Evolutionary conservation across 2,797 vertebrate genomes (phyloP).

Genomic region (Scomberomorus guttatus): DNA sequence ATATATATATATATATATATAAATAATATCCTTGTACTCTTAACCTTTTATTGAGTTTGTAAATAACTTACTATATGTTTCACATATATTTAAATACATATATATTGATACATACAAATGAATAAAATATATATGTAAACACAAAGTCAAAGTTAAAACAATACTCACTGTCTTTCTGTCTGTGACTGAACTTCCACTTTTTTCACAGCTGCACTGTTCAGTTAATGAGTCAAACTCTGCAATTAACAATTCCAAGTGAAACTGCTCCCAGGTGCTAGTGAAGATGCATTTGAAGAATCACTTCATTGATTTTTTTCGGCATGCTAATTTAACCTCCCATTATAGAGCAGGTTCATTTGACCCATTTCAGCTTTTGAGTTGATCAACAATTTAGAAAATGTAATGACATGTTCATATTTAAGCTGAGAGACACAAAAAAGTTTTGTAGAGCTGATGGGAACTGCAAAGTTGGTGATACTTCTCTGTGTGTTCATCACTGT

Average conservation of each 20-base stretch:
- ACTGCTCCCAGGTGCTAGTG: constrained; percentile 16
- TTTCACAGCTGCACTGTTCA: constrained; percentile 23
- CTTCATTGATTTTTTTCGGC: background rate
- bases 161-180: background rate
- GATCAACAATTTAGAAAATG: background rate
- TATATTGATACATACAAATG: background rate
- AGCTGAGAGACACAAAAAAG: background rate
- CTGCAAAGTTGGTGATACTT: too few species aligned
- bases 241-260: constrained; percentile 12
- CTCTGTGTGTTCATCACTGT: too few species aligned
- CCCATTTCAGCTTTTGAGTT: constrained; percentile 18
- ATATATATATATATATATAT: too few species aligned
- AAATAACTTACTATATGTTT: background rate
- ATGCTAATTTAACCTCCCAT: constrained; percentile 11
- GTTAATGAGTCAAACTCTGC: constrained; percentile 17
- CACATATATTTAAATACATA: background rate
- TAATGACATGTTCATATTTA: background rate
- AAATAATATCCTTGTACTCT: too few species aligned
- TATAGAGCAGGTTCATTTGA: constrained; percentile 12
- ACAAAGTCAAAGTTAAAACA: background rate
- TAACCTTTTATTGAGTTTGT: too few species aligned
- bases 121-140: background rate
- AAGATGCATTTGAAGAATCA: constrained; percentile 20
- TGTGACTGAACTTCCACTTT: background rate
- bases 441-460: too few species aligned